These are phyloP conservation scores for Gymnobelideus leadbeateri DNA, from an alignment of 2,113 vertebrate genomes.

Conservation along the genomic window DNA sequence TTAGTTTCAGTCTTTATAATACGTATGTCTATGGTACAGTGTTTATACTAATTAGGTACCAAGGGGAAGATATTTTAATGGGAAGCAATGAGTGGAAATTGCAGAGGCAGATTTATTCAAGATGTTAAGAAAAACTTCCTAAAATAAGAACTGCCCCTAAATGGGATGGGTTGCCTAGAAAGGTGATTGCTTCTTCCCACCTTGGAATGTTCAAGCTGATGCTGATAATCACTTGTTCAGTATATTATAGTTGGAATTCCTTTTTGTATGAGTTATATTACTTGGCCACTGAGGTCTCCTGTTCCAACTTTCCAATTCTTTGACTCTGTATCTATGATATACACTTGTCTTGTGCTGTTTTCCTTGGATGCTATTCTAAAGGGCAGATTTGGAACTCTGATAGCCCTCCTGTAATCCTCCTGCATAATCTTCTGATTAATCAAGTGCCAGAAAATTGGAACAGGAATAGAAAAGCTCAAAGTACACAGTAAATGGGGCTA, in stretches of 20 bases:
- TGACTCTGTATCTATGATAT: background rate
- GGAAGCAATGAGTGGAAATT: background rate
- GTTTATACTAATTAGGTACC: background rate
- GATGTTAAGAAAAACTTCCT: background rate
- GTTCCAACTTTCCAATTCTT: background rate
- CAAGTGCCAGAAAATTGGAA: background rate
- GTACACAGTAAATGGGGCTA: background rate
- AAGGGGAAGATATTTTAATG: background rate
- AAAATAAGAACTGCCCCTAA: background rate
- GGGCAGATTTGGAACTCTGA: background rate
- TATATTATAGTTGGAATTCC: background rate
- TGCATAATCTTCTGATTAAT: background rate
- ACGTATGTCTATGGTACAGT: background rate
- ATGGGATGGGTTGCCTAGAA: background rate
- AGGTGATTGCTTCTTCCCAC: background rate
- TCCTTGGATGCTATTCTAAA: background rate
- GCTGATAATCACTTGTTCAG: background rate
- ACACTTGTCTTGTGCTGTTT: background rate
- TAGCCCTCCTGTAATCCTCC: background rate
- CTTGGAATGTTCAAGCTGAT: background rate
- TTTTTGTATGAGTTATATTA: background rate
- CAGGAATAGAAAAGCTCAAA: background rate
- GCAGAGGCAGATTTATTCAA: background rate
- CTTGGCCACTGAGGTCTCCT: background rate
- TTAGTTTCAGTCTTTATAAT: background rate